Base-by-base conservation (phyloP, 2,888 invertebrate genomes). In the Dicycla oo region DNA sequence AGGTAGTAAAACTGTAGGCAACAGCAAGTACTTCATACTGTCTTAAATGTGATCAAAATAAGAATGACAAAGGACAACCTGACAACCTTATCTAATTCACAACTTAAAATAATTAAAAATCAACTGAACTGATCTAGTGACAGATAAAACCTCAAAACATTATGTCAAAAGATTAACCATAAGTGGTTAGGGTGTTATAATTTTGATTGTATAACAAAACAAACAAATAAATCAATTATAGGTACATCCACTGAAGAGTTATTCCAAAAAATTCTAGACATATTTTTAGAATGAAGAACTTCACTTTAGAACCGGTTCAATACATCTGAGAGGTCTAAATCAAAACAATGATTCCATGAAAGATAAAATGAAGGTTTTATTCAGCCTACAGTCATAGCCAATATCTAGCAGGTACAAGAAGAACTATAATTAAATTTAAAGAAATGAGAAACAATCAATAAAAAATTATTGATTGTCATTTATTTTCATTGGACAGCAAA, bases 321-420 rank as follows among this genome's bases (percentile, higher is more conserved):
- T 26, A 53, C 4, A 26, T 60, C 18, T 11, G 0, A 18, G 10
- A 54, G 30, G 11, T 11, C 20, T 11, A 30, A 20, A 34, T 57
- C 54, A 45, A 69, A 53, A 4, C 6, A 51, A 18, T 26, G 11
- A 40, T 20, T 34, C 18, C 20, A 2, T 20, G 15, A 15, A 6
- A 18, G 43, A 13, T 13, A 23, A 20, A 30, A 43, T 23, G 11
- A 8, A 76, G 69, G 57, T 53, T 77, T 60, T 53, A 77, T 47
- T 23, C 13, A 30, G 45, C 15, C 34, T 45, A 23, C 18, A 45
- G 30, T 11, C 13, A 56, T 13, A 45, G 15, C 0, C n/a, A 62
- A 38, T 0, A 7, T 20, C 51, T 77, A 58, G 69, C 58, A 15
- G 45, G 51, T 38, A 11, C n/a, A n/a, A n/a, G n/a, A n/a, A 57